Conservation (phyloP, 2,113 vertebrate species). For the Mormoops blainvillei region DNA sequence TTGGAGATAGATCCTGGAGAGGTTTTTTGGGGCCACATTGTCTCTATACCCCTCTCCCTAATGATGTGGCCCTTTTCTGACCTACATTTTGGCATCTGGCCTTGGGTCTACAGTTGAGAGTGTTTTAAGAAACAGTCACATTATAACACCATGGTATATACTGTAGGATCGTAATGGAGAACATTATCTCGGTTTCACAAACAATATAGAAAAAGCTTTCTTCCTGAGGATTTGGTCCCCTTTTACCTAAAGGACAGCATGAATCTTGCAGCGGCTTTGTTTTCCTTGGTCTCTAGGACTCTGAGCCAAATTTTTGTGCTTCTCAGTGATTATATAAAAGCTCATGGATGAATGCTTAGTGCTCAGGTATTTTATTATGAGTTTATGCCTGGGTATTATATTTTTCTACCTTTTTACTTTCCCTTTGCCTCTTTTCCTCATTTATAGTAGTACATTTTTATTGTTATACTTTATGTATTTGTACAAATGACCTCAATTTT, state of each 20-base stretch:
- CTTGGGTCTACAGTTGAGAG: not conserved
- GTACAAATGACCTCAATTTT: not conserved
- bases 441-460: constrained; percentile 14
- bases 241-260: not conserved
- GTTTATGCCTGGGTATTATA: not conserved
- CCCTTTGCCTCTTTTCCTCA: not conserved
- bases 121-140: not conserved
- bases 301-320: not conserved
- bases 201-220: not conserved
- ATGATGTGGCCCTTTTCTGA: not conserved
- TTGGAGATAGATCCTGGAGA: not conserved
- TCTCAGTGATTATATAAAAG: not conserved
- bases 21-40: not conserved
- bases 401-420: constrained; percentile 1
- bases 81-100: not conserved
- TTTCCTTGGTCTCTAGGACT: not conserved
- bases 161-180: not conserved
- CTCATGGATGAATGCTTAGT: not conserved
- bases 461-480: not conserved
- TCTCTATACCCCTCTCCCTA: not conserved
- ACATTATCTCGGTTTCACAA: not conserved
- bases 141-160: not conserved
- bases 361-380: not conserved
- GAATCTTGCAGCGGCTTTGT: not conserved
- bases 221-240: not conserved